These are phyloP conservation scores for Misgurnus anguillicaudatus DNA, from an alignment of 2,113 vertebrate genomes.

Conservation along the genomic window DNA sequence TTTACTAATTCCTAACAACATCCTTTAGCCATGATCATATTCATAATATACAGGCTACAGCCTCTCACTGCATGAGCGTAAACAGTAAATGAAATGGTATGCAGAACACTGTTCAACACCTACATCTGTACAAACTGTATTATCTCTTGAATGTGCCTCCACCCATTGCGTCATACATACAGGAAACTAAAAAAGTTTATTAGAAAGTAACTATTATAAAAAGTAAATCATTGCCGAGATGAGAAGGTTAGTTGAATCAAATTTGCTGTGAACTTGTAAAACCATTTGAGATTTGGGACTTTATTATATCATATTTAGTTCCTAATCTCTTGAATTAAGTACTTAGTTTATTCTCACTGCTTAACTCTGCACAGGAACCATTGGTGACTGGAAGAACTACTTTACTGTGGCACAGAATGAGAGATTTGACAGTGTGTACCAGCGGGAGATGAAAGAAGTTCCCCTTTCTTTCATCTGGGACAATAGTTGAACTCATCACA, in stretches of 20 bases:
- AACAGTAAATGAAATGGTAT: not conserved
- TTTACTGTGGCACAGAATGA: constrained; percentile 66
- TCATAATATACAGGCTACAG: no score
- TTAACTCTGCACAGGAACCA: constrained; percentile 53
- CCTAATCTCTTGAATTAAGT: not conserved
- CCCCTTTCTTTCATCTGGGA: constrained; percentile 65
- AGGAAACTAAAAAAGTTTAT: not conserved
- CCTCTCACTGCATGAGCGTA: not conserved
- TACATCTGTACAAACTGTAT: not conserved
- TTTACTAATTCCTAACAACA: no score
- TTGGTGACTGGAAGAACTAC: constrained; percentile 72
- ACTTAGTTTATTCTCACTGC: not conserved
- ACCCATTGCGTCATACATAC: not conserved
- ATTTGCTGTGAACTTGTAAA: no score
- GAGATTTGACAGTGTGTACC: constrained; percentile 61
- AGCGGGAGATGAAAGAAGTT: constrained; percentile 60
- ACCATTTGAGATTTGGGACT: not conserved
- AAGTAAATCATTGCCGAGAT: not conserved
- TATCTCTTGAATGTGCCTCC: not conserved
- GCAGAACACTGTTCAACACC: not conserved
- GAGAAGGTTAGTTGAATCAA: no score
- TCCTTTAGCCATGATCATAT: no score
- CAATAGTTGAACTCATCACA: constrained; percentile 37
- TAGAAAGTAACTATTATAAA: not conserved
- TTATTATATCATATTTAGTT: no score